Evolutionary conservation across 2,113 vertebrate species (phyloP).

Genomic region (Eleginops maclovinus): DNA sequence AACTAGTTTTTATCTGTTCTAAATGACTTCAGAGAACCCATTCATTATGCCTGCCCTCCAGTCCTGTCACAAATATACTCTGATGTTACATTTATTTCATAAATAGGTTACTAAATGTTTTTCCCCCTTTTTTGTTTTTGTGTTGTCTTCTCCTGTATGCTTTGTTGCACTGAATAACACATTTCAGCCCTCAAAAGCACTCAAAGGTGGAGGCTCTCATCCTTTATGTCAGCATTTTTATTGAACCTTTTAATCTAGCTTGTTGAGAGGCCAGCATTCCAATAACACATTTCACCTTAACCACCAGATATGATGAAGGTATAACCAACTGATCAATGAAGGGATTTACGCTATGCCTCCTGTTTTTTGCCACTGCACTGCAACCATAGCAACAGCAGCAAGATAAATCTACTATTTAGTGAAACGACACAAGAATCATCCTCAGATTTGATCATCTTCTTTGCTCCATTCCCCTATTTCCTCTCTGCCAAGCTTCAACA

Average conservation of each 20-base stretch:
- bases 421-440: conserved; percentile 70
- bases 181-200: conserved; percentile 19
- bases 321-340: conserved; percentile 77
- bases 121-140: conserved; percentile 10
- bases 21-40: conserved; percentile 87
- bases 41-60: conserved; percentile 87
- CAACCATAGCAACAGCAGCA: conserved; percentile 75
- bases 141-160: conserved; percentile 63
- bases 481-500: conserved; percentile 51
- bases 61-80: conserved; percentile 85
- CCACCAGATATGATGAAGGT: conserved; percentile 75
- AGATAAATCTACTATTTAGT: conserved; percentile 73
- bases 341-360: conserved; percentile 54
- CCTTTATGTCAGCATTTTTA: conserved; percentile 42
- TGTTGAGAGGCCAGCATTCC: conserved; percentile 55
- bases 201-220: conserved; percentile 4
- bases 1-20: conserved; percentile 88
- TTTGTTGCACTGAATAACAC: conserved; percentile 43
- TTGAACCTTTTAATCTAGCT: conserved; percentile 64
- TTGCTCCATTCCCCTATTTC: conserved; percentile 56
- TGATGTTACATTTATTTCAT: conserved; percentile 84
- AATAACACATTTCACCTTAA: conserved; percentile 69
- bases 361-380: conserved; percentile 16
- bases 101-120: conserved; percentile 85
- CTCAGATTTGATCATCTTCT: conserved; percentile 67